Conservation (phyloP, 2,113 vertebrate genomes). For the Procapra przewalskii region DNA sequence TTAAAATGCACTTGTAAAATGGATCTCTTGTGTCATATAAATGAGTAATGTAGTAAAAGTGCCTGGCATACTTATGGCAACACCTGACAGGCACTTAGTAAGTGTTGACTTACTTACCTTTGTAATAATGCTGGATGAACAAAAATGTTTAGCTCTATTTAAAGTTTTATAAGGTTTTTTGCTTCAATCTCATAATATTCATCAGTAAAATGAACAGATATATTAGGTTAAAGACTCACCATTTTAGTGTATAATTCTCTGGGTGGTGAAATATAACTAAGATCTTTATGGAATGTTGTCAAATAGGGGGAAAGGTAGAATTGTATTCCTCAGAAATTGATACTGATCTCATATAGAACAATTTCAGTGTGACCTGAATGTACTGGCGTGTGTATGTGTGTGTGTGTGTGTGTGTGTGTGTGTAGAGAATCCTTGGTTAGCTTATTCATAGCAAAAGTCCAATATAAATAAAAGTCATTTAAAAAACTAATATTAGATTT, state of each 20-base stretch:
- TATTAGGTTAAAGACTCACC: background rate
- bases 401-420: background rate
- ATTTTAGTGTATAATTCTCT: background rate
- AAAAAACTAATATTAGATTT: slow-evolving; percentile 15
- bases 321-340: background rate
- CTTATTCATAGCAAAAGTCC: background rate
- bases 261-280: background rate
- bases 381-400: background rate
- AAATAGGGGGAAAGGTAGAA: background rate
- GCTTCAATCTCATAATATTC: background rate
- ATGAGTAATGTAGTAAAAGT: background rate
- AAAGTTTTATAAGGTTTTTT: slow-evolving; percentile 15
- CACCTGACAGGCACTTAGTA: background rate
- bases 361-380: background rate
- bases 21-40: background rate
- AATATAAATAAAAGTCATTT: background rate
- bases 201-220: background rate
- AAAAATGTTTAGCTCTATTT: background rate
- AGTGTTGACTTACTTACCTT: slow-evolving; percentile 6
- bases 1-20: background rate
- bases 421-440: background rate
- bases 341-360: background rate
- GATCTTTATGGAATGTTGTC: background rate
- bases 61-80: background rate
- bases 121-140: background rate